Evolutionary conservation across 2,888 invertebrate genomes (phyloP).

Genomic region (Drosophila flavopinicola): DNA sequence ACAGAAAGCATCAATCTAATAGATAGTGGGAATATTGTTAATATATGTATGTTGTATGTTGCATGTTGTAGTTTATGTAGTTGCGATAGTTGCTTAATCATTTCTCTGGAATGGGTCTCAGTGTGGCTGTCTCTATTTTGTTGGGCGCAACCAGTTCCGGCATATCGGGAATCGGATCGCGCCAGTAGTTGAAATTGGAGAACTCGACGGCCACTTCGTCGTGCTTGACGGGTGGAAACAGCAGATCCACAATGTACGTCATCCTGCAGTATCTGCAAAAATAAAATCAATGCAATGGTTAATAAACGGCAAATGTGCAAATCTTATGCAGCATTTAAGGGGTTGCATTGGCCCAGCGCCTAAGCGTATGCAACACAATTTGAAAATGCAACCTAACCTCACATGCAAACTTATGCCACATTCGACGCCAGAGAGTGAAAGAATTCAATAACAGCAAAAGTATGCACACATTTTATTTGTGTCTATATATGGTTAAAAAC

Average conservation of each 20-base stretch:
- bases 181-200: slow-evolving; percentile 96
- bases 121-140: slow-evolving; percentile 60
- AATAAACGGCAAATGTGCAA: neutral
- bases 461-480: slow-evolving; percentile 64
- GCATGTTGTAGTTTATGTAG: neutral
- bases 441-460: slow-evolving; percentile 37
- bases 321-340: slow-evolving; percentile 27
- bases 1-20: slow-evolving; percentile 4
- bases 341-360: slow-evolving; percentile 28
- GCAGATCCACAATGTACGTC: slow-evolving; percentile 97
- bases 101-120: slow-evolving; percentile 83
- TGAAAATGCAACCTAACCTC: slow-evolving; percentile 12
- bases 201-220: slow-evolving; percentile 89
- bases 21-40: slow-evolving; percentile 20
- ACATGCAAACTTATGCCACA: slow-evolving; percentile 56
- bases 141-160: slow-evolving; percentile 62
- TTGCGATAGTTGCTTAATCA: slow-evolving; percentile 34
- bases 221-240: slow-evolving; percentile 93
- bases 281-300: too few relatives aligned
- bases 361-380: slow-evolving; percentile 41
- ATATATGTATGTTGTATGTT: slow-evolving; percentile 22
- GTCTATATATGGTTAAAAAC: slow-evolving; percentile 30
- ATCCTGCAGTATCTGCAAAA: slow-evolving; percentile 92
- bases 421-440: slow-evolving; percentile 36
- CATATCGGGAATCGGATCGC: slow-evolving; percentile 91